These are phyloP conservation scores for Oncorhynchus mykiss DNA, from an alignment of 2,113 vertebrate species.

Conservation along the genomic window DNA sequence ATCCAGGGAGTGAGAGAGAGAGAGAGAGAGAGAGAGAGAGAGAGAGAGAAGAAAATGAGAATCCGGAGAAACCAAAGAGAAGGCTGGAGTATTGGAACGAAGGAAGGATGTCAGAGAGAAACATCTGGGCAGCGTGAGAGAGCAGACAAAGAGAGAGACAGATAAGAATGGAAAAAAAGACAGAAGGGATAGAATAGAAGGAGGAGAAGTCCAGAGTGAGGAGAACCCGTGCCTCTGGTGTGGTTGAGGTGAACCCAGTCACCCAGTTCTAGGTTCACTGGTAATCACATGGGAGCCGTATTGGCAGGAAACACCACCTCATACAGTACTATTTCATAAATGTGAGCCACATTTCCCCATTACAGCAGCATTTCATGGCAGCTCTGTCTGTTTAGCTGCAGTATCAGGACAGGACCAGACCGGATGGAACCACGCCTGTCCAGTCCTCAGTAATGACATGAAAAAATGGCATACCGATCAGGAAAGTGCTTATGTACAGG, in stretches of 20 bases:
- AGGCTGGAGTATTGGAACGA: too few relatives aligned
- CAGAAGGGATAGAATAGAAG: neutral
- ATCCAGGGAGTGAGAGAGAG: neutral
- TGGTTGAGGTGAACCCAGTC: constrained; percentile 24
- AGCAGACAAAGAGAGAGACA: neutral
- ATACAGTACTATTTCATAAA: constrained; percentile 6
- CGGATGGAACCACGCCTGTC: neutral
- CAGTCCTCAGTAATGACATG: neutral
- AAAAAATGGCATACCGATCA: neutral
- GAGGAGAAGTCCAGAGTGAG: neutral
- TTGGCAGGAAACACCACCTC: constrained; percentile 24
- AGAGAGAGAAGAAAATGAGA: neutral
- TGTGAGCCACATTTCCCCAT: constrained; percentile 2
- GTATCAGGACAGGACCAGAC: neutral
- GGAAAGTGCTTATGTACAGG: neutral
- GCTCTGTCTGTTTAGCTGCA: neutral
- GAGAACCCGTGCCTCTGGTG: neutral
- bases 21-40: neutral
- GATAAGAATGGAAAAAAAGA: neutral
- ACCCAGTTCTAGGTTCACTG: constrained; percentile 21
- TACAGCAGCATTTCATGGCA: neutral
- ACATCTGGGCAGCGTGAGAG: neutral
- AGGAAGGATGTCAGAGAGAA: too few relatives aligned
- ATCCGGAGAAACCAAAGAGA: too few relatives aligned
- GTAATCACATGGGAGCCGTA: constrained; percentile 7